Base-by-base conservation (phyloP, 2,888 invertebrate genomes). In the Digitonthophagus gazella region DNA sequence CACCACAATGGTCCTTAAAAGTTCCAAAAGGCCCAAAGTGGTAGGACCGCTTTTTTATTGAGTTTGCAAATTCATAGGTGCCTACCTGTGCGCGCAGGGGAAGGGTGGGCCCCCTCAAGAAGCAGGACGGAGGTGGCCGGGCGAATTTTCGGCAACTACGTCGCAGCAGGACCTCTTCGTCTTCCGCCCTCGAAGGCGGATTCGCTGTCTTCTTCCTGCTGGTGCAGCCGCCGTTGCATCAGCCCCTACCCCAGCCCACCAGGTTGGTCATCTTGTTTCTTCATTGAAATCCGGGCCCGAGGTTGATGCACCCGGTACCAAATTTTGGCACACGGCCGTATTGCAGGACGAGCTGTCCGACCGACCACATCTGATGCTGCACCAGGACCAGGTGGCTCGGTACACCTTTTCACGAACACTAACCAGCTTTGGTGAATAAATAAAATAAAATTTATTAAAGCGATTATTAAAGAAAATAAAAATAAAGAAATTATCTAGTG, bases 21-120 rank as follows among this genome's bases (percentile, higher is more conserved):
- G 79, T 80, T 79, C 81, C 79, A 78, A 80, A 81, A 80, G 65
- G 81, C 82, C 82, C 85, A 85, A 86, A 86, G 85, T 86, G 85
- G 86, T 85, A 85, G 86, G 86, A 85, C 86, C 85, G 85, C 86
- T 86, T 86, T 44, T 86, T 86, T 86, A 86, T 86, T 85, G 85
- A 85, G 84, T 85, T 85, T 84, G 85, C 85, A 85, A 86, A 86
- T 86, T 86, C 86, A 86, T 86, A 86, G 85, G 85, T 85, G 85
- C 84, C 84, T 80, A 79, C 71, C 70, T 44, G 28, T 44, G 28
- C 73, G 74, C 74, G 76, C 76, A 77, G 78, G 78, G 75, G 79
- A 75, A 77, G 76, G 75, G 76, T 74, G 79, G 75, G 75, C 73
- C 61, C 61, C 14, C 61, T 57, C 18, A 61, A 61, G n/a, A 19